Conservation (phyloP, 2,797 vertebrate genomes). For the Brotula barbata region DNA sequence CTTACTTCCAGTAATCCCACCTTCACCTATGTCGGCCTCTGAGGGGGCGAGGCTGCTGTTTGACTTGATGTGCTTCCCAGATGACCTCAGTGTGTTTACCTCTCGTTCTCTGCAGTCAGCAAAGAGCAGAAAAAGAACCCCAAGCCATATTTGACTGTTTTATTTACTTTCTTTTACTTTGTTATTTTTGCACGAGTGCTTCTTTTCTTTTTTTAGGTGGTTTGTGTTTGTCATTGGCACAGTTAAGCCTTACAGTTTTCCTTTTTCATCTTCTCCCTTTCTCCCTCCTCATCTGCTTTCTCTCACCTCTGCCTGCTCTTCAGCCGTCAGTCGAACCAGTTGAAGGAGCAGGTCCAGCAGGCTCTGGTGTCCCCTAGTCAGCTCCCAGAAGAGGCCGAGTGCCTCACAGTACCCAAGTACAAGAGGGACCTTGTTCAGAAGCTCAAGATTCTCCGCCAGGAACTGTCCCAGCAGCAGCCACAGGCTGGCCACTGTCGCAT, state of each 20-base stretch:
- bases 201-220: slow-evolving; percentile 28
- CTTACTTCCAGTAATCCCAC: slow-evolving; percentile 47
- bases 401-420: slow-evolving; percentile 93
- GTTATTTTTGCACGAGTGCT: slow-evolving; percentile 31
- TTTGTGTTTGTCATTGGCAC: slow-evolving; percentile 24
- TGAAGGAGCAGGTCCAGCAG: slow-evolving; percentile 89
- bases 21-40: slow-evolving; percentile 44
- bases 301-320: neutral
- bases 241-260: slow-evolving; percentile 3
- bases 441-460: slow-evolving; percentile 92
- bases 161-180: slow-evolving; percentile 21
- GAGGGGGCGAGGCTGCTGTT: slow-evolving; percentile 57
- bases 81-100: slow-evolving; percentile 67
- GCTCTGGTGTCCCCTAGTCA: slow-evolving; percentile 86
- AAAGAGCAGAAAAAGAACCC: slow-evolving; percentile 26
- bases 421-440: slow-evolving; percentile 96
- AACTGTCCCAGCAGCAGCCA: slow-evolving; percentile 94
- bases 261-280: neutral
- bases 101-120: slow-evolving; percentile 47
- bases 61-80: slow-evolving; percentile 65
- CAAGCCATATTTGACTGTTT: slow-evolving; percentile 28
- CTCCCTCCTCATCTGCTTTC: slow-evolving; percentile 3
- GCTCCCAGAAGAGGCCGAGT: slow-evolving; percentile 91
- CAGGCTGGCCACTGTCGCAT: slow-evolving; percentile 97
- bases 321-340: slow-evolving; percentile 90